Evolutionary conservation across 1,140 invertebrate species (phyloP).

Genomic region (Pseudomyrmex concolor): DNA sequence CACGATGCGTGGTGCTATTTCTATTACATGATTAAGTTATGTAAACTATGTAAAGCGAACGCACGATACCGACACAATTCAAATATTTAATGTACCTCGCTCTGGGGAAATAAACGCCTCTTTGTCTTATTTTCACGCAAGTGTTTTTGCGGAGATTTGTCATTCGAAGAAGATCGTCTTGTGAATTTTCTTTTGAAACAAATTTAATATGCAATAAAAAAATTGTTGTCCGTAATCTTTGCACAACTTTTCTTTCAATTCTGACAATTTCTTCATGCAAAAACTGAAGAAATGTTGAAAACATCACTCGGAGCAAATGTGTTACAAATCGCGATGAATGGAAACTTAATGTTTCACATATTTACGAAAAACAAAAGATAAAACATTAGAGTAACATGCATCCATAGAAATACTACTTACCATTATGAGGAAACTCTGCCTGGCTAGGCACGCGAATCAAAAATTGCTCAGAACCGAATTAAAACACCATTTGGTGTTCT

Average conservation of each 20-base stretch:
- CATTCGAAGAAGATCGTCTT: too few species aligned
- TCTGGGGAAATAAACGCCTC: too few species aligned
- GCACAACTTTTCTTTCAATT: too few species aligned
- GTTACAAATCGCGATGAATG: not conserved
- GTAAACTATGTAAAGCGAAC: slow-evolving; percentile 16
- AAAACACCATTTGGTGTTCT: slow-evolving; percentile 31
- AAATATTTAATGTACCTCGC: too few species aligned
- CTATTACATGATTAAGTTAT: not conserved
- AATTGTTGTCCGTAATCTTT: too few species aligned
- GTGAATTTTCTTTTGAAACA: too few species aligned
- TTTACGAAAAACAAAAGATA: slow-evolving; percentile 7
- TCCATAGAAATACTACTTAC: slow-evolving; percentile 67
- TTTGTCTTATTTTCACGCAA: too few species aligned
- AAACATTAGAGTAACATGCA: not conserved
- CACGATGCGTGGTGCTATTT: not conserved
- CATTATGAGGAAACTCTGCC: slow-evolving; percentile 77
- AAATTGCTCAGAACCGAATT: slow-evolving; percentile 44
- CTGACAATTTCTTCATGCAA: too few species aligned
- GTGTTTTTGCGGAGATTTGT: too few species aligned
- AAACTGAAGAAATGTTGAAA: too few species aligned
- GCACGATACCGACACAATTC: not conserved
- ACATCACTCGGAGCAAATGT: too few species aligned
- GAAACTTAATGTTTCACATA: not conserved
- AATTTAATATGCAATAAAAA: too few species aligned
- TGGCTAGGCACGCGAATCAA: slow-evolving; percentile 62